A percentile compares a stretch with the other conserved stretches of the same genome.
phyloP scores from a whole-genome alignment of 2,888 invertebrate genomes.

The Epistrophe eligans region DNA sequence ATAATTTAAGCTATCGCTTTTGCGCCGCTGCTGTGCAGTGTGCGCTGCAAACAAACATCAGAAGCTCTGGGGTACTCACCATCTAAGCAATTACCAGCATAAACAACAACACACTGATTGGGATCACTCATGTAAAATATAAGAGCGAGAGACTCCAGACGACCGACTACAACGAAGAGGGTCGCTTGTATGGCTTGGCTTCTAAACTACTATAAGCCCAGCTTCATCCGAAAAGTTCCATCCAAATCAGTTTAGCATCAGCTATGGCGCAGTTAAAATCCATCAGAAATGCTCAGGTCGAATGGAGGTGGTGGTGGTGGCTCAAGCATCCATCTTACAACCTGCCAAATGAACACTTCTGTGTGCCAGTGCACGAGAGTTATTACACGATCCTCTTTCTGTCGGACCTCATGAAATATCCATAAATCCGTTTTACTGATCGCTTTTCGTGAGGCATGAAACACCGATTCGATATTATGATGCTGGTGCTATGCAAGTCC shows the following conservation, averaged over 20 bases:
- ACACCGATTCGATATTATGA: conserved; percentile 20
- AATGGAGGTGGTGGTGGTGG: conserved; percentile 12
- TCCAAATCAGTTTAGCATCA: conserved; percentile 45
- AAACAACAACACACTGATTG: conserved; percentile 74
- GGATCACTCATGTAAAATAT: conserved; percentile 52
- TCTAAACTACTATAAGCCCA: neutral
- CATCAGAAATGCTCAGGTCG: conserved; percentile 39
- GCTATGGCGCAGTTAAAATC: conserved; percentile 49
- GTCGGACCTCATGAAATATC: conserved; percentile 66
- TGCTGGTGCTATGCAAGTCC: conserved; percentile 43
- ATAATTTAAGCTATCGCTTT: conserved; percentile 71
- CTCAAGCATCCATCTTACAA: conserved; percentile 72
- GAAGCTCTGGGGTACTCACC: conserved; percentile 64
- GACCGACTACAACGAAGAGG: neutral
- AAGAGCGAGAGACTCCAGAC: conserved; percentile 13
- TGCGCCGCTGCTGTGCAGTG: neutral
- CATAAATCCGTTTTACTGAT: conserved; percentile 74
- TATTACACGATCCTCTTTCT: conserved; percentile 73
- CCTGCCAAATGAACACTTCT: conserved; percentile 76
- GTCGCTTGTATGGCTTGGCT: neutral
- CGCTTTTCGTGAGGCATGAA: conserved; percentile 71
- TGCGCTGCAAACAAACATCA: conserved; percentile 14
- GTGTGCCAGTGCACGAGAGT: conserved; percentile 72
- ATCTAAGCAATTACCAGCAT: conserved; percentile 74
- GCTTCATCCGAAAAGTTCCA: conserved; percentile 43